These are phyloP conservation scores for Tethea ocularis DNA, from an alignment of 2,888 invertebrate species.

Conservation along the genomic window DNA sequence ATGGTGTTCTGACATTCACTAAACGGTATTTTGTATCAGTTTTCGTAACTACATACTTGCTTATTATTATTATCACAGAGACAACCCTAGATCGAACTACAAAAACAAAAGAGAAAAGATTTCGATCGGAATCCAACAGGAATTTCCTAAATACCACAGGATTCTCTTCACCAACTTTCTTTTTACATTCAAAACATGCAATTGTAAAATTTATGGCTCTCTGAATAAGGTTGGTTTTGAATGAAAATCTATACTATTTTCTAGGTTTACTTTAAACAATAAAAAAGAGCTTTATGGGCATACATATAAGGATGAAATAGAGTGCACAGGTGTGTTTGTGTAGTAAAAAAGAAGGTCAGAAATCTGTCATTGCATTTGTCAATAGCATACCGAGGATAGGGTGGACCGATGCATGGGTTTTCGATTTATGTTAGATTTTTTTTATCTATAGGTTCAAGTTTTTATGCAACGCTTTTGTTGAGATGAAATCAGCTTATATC, in stretches of 20 bases:
- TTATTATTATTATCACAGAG: conserved; percentile 19
- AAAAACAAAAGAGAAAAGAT: conserved; percentile 30
- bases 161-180: conserved; percentile 22
- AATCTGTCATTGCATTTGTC: conserved; percentile 55
- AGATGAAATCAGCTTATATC: neutral
- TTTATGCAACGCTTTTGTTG: conserved; percentile 6
- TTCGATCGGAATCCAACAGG: conserved; percentile 37
- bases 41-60: neutral
- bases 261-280: conserved; percentile 1
- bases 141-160: conserved; percentile 46
- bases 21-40: neutral
- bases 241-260: neutral
- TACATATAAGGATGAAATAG: conserved; percentile 16
- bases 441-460: neutral
- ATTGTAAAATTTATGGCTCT: neutral
- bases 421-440: conserved; percentile 20
- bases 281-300: conserved; percentile 20
- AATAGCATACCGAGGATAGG: conserved; percentile 39
- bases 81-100: conserved; percentile 29
- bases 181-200: neutral
- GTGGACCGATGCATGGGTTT: conserved; percentile 41
- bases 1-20: no score
- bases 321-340: conserved; percentile 17
- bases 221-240: neutral
- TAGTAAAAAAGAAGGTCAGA: conserved; percentile 34